Evolutionary conservation across 2,113 vertebrate species (phyloP).

Genomic region (Phyllopteryx taeniolatus): DNA sequence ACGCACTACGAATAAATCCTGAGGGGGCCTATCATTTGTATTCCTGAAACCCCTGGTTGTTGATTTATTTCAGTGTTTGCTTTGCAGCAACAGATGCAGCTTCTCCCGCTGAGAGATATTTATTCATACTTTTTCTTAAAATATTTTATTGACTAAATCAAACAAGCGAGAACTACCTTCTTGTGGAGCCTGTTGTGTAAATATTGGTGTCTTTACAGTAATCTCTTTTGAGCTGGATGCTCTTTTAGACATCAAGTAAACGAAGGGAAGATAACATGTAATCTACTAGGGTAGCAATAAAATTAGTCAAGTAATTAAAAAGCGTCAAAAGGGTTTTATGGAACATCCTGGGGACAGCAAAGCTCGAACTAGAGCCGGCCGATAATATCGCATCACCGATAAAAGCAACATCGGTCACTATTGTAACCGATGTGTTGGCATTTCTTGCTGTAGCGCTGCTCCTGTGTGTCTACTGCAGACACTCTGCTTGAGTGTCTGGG

Average conservation of each 20-base stretch:
- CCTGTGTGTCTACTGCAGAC: no score
- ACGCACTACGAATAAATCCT: constrained; percentile 47
- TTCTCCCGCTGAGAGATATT: constrained; percentile 9
- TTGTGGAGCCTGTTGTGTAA: constrained; percentile 20
- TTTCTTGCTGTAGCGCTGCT: no score
- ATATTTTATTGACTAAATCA: constrained; percentile 25
- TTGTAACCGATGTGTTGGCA: no score
- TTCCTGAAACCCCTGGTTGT: constrained; percentile 13
- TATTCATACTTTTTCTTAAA: constrained; percentile 15
- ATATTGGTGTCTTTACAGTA: constrained; percentile 6
- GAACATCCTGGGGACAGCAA: no score
- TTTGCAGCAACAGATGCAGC: constrained; percentile 22
- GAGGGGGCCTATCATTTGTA: constrained; percentile 23
- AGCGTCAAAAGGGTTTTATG: no score
- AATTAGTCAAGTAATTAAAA: no score
- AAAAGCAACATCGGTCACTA: no score
- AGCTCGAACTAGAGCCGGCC: no score
- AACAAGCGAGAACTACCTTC: constrained; percentile 7
- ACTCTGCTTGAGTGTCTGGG: no score
- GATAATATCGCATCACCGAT: no score
- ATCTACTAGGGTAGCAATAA: neutral
- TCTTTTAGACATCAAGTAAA: neutral
- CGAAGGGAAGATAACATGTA: neutral
- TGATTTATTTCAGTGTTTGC: constrained; percentile 31
- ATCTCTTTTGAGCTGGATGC: neutral